Percentiles rank a stretch among this genome's conserved stretches.
These are phyloP conservation scores for Chironex yamaguchii DNA, from an alignment of 30 jellyfish, hydroid and myxozoan genomes.

Conservation along the genomic window DNA sequence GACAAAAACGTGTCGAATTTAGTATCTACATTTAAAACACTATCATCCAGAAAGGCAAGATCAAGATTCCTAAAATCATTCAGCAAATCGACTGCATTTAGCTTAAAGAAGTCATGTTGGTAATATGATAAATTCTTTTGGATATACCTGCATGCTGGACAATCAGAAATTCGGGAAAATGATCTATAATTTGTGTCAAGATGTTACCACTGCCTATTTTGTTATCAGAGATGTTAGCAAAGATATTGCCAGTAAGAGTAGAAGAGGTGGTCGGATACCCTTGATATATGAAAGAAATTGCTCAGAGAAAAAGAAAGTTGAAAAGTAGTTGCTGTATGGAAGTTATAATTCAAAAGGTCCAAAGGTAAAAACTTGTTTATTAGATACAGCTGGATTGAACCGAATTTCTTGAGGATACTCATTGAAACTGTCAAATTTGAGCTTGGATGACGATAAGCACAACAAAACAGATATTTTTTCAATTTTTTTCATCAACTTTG, in stretches of 20 bases:
- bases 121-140: too few species aligned
- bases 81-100: too few species aligned
- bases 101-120: too few species aligned
- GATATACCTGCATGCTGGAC: too few species aligned
- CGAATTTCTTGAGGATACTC: conserved; percentile 22
- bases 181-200: too few species aligned
- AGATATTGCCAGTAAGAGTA: neutral
- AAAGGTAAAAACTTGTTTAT: conserved; percentile 21
- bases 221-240: conserved; percentile 1
- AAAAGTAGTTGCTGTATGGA: conserved; percentile 20
- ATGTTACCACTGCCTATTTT: too few species aligned
- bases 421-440: conserved; percentile 23
- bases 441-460: conserved; percentile 46
- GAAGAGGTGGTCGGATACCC: neutral
- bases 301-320: conserved; percentile 10
- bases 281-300: neutral
- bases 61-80: too few species aligned
- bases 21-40: too few species aligned
- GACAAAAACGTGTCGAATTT: too few species aligned
- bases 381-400: conserved; percentile 48
- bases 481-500: too few species aligned
- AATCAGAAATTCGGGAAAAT: too few species aligned
- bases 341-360: conserved; percentile 29
- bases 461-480: conserved; percentile 38
- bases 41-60: too few species aligned